phyloP scores from a whole-genome alignment of 2,113 vertebrate genomes.

The Riparia riparia region DNA sequence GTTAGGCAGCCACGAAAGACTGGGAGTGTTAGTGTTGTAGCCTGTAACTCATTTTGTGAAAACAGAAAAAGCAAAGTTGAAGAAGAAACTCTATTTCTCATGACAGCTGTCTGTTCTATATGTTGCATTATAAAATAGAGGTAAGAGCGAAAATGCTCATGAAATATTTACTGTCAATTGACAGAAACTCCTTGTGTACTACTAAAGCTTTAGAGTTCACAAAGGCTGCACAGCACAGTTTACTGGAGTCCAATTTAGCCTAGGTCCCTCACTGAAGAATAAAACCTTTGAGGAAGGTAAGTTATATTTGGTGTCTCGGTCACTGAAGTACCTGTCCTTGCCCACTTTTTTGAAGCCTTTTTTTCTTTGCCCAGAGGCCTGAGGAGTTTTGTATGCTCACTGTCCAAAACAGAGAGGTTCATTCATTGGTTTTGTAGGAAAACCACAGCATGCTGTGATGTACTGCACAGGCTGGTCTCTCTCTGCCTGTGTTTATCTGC shows the following conservation, averaged over 20 bases:
- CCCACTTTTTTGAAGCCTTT: background rate
- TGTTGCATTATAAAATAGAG: accelerated
- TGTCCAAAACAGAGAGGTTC: background rate
- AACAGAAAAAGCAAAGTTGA: background rate
- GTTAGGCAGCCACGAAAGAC: background rate
- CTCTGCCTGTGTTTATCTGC: background rate
- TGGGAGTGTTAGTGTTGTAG: background rate
- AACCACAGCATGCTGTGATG: background rate
- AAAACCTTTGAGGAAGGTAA: background rate
- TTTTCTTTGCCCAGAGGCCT: background rate
- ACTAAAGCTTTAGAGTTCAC: background rate
- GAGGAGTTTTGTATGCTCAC: background rate
- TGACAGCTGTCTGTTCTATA: background rate
- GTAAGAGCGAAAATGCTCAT: background rate
- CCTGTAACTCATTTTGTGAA: background rate
- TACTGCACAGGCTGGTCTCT: background rate
- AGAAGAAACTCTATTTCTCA: background rate
- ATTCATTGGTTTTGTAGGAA: background rate
- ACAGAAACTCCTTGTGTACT: background rate
- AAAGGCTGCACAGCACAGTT: background rate
- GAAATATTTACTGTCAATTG: background rate
- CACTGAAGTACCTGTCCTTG: background rate
- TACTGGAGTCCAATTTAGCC: background rate
- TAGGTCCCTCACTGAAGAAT: background rate
- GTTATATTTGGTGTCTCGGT: background rate